Percentiles rank a stretch among this genome's conserved stretches.
Conservation (phyloP, 2,888 invertebrate genomes). For the Coelinius sp. region DNA sequence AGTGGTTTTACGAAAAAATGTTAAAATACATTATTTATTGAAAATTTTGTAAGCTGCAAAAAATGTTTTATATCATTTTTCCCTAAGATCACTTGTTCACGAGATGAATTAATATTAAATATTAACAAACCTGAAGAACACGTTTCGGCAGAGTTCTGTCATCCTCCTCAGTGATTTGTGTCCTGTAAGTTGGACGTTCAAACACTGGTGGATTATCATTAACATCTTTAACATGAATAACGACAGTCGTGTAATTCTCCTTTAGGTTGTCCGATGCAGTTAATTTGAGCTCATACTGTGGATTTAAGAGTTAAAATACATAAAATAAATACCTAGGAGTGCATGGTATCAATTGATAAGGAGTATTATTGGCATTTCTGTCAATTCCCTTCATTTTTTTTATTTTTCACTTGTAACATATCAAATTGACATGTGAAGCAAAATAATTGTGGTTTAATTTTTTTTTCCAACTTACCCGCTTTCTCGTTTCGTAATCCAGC, state of each 20-base stretch:
- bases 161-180: slow-evolving; percentile 96
- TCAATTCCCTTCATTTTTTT: slow-evolving; percentile 21
- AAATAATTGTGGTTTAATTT: background rate
- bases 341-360: slow-evolving; percentile 14
- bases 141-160: slow-evolving; percentile 94
- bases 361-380: slow-evolving; percentile 36
- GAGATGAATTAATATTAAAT: background rate
- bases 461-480: slow-evolving; percentile 82
- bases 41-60: no score
- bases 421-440: background rate
- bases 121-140: slow-evolving; percentile 82
- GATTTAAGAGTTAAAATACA: slow-evolving; percentile 37
- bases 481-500: slow-evolving; percentile 95
- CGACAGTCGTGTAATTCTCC: slow-evolving; percentile 97
- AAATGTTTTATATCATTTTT: no score
- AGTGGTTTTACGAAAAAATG: no score
- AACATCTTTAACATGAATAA: slow-evolving; percentile 97
- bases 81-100: no score
- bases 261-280: slow-evolving; percentile 97
- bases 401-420: background rate
- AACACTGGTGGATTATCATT: slow-evolving; percentile 99
- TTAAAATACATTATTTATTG: no score
- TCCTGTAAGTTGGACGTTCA: slow-evolving; percentile 93
- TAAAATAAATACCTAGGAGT: background rate
- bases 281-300: slow-evolving; percentile 92